Base-by-base conservation (phyloP, 35 echinoderm and acorn worm species). In the Ptychodera flava region DNA sequence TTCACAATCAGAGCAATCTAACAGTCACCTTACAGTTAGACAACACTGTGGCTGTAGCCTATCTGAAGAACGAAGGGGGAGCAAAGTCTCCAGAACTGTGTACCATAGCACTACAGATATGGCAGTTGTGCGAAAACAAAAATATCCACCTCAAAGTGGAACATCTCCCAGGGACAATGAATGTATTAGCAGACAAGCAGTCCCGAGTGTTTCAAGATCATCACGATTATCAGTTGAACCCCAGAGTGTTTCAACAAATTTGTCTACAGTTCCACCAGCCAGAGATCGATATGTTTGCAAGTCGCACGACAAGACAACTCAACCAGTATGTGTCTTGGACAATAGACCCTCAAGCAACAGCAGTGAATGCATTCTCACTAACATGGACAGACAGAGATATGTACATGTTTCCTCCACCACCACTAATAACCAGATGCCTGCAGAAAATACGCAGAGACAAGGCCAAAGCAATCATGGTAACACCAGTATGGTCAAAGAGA, bases 401-500 rank as follows among this genome's bases (percentile, higher is more conserved):
- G 85, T 93, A 91, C 83, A 86, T 90, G 28, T 91, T 89, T 52
- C 93, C 93, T 27, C 86, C 83, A 15, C 89, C 89, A 77, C 85
- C 86, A 34, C 77, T 94, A 77, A 29, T 94, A 31, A 82, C 76
- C 32, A 91, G 37, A 89, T 94, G 89, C 80, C 33, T 94, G 33
- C 86, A 88, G 79, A 94, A 94, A 78, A 36, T 84, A 37, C 35
- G 30, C 14, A 16, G 14, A 85, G 90, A 92, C 86, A 91, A 89
- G 37, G 89, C 89, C 77, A 87, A 86, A 33, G 86, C 89, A 32
- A 79, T 95, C 0, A 30, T 95, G 35, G 86, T 91, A 80, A 87
- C 91, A 0, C 93, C 89, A 28, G 90, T 90, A 22, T 96, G 94
- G 91, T 91, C 94, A 28, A 92, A 90, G 36, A 90, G 92, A 81